Conservation (phyloP, 2,113 vertebrate species). For the Thunnus maccoyii region DNA sequence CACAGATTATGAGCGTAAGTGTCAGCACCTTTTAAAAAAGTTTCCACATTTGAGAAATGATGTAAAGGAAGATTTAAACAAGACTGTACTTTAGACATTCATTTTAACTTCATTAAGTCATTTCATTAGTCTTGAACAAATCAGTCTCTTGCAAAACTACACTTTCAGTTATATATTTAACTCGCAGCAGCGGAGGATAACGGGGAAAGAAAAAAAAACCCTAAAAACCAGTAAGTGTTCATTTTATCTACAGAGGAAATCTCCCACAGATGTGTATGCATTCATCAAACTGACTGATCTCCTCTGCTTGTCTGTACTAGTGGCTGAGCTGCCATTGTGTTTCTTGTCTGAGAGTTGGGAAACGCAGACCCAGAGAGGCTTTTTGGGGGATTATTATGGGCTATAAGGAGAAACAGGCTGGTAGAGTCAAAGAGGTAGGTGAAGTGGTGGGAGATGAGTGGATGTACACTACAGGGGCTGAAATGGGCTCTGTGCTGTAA, state of each 20-base stretch:
- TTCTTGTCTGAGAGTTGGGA: conserved; percentile 46
- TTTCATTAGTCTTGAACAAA: conserved; percentile 5
- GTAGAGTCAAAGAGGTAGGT: conserved; percentile 40
- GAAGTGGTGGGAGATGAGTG: conserved; percentile 60
- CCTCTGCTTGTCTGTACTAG: conserved; percentile 23
- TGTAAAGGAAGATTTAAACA: not conserved
- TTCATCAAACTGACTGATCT: conserved; percentile 64
- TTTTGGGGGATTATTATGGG: conserved; percentile 62
- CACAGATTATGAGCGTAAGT: not conserved
- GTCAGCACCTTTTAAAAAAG: conserved; percentile 14
- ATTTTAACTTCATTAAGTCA: not conserved
- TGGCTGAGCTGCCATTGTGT: conserved; percentile 46
- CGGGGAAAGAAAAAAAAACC: not conserved
- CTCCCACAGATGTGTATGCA: conserved; percentile 55
- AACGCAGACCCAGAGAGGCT: conserved; percentile 45
- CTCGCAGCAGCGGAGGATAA: not conserved
- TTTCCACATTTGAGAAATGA: conserved; percentile 13
- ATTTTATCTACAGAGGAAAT: conserved; percentile 70
- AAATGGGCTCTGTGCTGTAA: conserved; percentile 43
- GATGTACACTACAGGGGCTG: conserved; percentile 30
- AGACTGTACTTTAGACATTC: not conserved
- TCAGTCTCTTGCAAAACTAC: not conserved
- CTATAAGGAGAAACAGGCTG: conserved; percentile 53
- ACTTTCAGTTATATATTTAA: conserved; percentile 31
- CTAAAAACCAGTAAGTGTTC: conserved; percentile 46